phyloP scores from a whole-genome alignment of 1,140 invertebrate species.

The Pseudomyrmex gracilis region DNA sequence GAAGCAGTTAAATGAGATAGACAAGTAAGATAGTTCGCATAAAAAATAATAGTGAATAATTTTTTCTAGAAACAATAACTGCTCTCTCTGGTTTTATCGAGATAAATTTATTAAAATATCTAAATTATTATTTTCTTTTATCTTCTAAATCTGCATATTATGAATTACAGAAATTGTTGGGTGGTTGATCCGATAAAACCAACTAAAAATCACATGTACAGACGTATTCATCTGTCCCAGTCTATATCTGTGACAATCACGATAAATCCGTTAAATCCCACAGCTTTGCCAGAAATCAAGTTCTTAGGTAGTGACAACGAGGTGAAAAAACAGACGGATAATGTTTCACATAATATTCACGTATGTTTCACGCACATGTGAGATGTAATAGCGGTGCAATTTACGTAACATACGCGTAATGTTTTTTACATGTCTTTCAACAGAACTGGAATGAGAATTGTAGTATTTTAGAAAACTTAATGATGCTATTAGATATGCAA shows the following conservation, averaged over 20 bases:
- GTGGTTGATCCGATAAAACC: constrained; percentile 80
- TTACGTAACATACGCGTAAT: not conserved
- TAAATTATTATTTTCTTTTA: constrained; percentile 39
- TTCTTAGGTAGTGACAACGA: constrained; percentile 80
- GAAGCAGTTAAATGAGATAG: constrained; percentile 78
- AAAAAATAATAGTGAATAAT: not conserved
- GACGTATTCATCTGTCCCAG: constrained; percentile 80
- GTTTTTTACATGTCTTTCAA: constrained; percentile 55
- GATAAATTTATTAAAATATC: not conserved
- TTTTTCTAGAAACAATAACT: not conserved
- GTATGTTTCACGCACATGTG: constrained; percentile 53
- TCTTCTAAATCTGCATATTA: no score
- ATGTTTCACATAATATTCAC: constrained; percentile 75
- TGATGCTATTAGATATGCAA: constrained; percentile 75
- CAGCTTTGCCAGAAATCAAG: constrained; percentile 78
- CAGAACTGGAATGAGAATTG: constrained; percentile 79
- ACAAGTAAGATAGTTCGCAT: constrained; percentile 70
- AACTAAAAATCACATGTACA: constrained; percentile 80
- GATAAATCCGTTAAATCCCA: constrained; percentile 77
- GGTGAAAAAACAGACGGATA: constrained; percentile 73
- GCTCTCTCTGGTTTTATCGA: not conserved
- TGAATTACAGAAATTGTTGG: constrained; percentile 76
- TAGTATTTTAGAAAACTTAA: constrained; percentile 78
- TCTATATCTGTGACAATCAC: constrained; percentile 80
- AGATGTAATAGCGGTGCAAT: constrained; percentile 1